These are phyloP conservation scores for Watsonalla cultraria DNA, from an alignment of 2,888 invertebrate genomes.

Conservation along the genomic window DNA sequence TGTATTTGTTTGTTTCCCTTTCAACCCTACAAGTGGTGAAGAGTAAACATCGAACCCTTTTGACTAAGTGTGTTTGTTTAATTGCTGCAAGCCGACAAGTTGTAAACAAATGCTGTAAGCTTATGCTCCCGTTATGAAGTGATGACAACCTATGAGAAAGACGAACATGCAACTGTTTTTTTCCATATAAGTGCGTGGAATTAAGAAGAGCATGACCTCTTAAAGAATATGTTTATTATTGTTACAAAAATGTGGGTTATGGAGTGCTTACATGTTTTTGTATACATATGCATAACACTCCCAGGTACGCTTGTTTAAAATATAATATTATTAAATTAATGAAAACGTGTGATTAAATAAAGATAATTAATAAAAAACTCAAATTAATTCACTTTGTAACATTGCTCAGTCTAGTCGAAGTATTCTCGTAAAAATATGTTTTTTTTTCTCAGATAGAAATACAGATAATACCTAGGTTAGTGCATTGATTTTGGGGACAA, in stretches of 20 bases:
- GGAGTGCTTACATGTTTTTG: neutral
- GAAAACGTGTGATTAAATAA: no score
- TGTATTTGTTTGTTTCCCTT: constrained; percentile 47
- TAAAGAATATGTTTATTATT: neutral
- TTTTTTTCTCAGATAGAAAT: no score
- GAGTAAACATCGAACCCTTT: constrained; percentile 46
- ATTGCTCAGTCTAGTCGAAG: no score
- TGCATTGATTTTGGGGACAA: no score
- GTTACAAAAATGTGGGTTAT: neutral
- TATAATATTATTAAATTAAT: no score
- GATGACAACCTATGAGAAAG: constrained; percentile 49
- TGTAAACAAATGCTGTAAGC: constrained; percentile 47
- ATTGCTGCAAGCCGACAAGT: constrained; percentile 35
- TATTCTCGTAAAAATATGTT: no score
- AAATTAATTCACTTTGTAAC: no score
- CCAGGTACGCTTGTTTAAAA: neutral
- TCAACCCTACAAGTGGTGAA: constrained; percentile 52
- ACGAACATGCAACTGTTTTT: constrained; percentile 9
- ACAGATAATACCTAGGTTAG: no score
- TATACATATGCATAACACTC: neutral
- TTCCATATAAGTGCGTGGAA: constrained; percentile 7
- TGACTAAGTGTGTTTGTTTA: constrained; percentile 45
- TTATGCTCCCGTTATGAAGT: constrained; percentile 40
- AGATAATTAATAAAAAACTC: no score
- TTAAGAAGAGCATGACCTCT: neutral